Evolutionary conservation across 1,140 invertebrate species (phyloP), one percentile per base, ranked within the genome.

Genomic region (Aplysia californica): DNA sequence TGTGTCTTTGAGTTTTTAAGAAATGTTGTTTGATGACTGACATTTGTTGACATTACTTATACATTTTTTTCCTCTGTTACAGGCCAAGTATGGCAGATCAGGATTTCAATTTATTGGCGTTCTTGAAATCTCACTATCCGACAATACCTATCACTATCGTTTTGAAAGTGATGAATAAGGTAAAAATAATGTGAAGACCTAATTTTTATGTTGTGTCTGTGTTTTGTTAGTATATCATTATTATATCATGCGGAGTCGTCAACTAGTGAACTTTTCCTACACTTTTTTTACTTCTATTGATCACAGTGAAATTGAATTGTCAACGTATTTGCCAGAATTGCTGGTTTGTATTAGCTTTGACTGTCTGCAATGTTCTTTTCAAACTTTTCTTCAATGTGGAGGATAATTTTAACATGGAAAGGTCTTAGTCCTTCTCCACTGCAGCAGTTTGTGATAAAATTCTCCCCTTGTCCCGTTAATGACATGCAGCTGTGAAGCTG

Each of bases 11-110:
- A 61, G 6, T 10, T 10, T 10, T 61, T 61, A 6, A 26, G 29
- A 15, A 61, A 15, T 61, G 6, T 15, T 15, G 10, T 61, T 10
- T 10, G 29, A 61, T 6, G 6, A 10, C 6, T 15, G 18, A 61
- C 26, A n/a, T 61, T 10, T n/a, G 26, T 10, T 10, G 29, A 15
- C 6, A 10, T 6, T 20, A 33, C 10, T 6, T 29, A 33, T 66
- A 36, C 26, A 15, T 66, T 18, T 68, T 68, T 44, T 68, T 31
- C 23, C 50, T 68, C n/a, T n/a, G n/a, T 58, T 26, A n/a, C 44
- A 71, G 44, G 3, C 33, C 44, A 2, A 38, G 29, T n/a, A 73
- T 73, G 70, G 70, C 55, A 38, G 70, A 73, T 61, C 3, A 33
- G 39, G 56, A 61, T n/a, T 73, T n/a, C 36, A 38, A 23, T 64